Evolutionary conservation across 2,797 vertebrate species (phyloP).

Genomic region (Emydoidea blandingii): DNA sequence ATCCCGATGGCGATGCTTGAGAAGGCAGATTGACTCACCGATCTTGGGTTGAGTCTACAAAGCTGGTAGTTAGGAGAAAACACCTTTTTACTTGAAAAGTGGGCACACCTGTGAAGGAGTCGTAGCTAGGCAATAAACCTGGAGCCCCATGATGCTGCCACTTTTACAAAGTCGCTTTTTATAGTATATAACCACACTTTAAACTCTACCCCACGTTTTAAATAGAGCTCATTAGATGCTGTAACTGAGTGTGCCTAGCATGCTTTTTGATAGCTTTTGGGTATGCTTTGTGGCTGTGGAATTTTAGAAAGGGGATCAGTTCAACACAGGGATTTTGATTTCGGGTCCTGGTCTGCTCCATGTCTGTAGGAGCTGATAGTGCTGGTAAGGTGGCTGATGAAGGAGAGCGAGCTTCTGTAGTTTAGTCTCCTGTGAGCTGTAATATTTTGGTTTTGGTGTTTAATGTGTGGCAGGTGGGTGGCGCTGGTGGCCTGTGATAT

Average conservation of each 20-base stretch:
- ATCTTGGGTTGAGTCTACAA: background rate
- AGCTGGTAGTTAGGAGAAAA: background rate
- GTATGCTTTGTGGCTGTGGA: background rate
- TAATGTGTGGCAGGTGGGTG: background rate
- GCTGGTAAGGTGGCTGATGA: background rate
- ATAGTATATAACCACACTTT: background rate
- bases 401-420: background rate
- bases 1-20: background rate
- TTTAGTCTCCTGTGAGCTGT: background rate
- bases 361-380: background rate
- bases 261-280: background rate
- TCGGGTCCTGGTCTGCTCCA: background rate
- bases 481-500: background rate
- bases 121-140: background rate
- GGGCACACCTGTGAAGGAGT: background rate
- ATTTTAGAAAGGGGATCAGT: background rate
- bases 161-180: background rate
- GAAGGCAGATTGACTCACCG: background rate
- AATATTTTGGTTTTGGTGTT: background rate
- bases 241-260: background rate
- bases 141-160: background rate
- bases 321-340: background rate
- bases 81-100: background rate
- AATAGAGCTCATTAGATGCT: background rate
- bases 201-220: background rate